These are phyloP conservation scores for Oxygymnocypris stewartii DNA, from an alignment of 2,113 vertebrate genomes.

Conservation along the genomic window DNA sequence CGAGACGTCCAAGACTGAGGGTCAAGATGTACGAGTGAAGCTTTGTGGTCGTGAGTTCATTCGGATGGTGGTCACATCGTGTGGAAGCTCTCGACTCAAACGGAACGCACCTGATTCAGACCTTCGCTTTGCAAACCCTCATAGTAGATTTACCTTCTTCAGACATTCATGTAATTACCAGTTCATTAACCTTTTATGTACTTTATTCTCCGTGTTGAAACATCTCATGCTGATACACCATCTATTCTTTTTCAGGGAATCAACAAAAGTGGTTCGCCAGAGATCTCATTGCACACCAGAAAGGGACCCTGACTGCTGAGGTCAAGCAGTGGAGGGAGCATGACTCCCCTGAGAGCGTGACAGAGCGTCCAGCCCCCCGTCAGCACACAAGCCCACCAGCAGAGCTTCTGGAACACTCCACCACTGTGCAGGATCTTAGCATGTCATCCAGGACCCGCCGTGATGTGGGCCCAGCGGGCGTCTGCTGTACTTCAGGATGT, in stretches of 20 bases:
- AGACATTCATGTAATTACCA: not conserved
- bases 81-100: conserved; percentile 69
- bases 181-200: not conserved
- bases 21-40: conserved; percentile 67
- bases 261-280: conserved; percentile 26
- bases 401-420: conserved; percentile 4
- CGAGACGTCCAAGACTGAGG: conserved; percentile 40
- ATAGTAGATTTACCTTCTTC: conserved; percentile 59
- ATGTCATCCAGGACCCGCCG: conserved; percentile 58
- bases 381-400: conserved; percentile 16
- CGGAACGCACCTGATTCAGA: conserved; percentile 56
- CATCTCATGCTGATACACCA: not conserved
- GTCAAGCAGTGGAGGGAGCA: conserved; percentile 15
- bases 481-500: conserved; percentile 78
- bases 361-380: conserved; percentile 12
- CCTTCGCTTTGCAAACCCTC: conserved; percentile 36
- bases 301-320: not conserved
- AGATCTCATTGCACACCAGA: conserved; percentile 30
- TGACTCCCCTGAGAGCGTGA: not conserved
- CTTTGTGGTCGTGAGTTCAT: conserved; percentile 75
- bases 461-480: conserved; percentile 65
- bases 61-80: conserved; percentile 69
- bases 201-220: not conserved
- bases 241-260: conserved; percentile 47
- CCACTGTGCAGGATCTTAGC: conserved; percentile 13